A percentile compares a stretch with the other conserved stretches of the same genome.
Evolutionary conservation across 2,888 invertebrate genomes (phyloP).

Genomic region (Cheilosia grossa): DNA sequence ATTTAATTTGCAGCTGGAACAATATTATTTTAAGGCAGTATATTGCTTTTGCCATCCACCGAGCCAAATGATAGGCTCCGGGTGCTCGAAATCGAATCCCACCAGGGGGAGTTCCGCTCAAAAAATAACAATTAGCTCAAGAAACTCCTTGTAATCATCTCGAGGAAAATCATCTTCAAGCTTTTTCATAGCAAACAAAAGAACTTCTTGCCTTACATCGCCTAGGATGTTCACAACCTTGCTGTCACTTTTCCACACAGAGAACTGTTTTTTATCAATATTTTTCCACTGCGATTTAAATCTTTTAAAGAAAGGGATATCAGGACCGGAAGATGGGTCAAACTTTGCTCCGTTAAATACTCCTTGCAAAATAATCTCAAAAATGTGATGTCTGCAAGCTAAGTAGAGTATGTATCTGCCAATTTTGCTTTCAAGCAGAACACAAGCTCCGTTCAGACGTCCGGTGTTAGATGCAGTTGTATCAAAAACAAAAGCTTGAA

Average conservation of each 20-base stretch:
- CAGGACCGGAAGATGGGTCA: slow-evolving; percentile 16
- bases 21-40: slow-evolving; percentile 54
- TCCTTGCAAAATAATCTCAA: slow-evolving; percentile 30
- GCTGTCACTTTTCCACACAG: not conserved
- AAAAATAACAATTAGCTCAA: slow-evolving; percentile 24
- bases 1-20: slow-evolving; percentile 43
- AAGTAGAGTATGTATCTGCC: too few relatives aligned
- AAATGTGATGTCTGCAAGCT: too few relatives aligned
- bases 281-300: slow-evolving; percentile 19
- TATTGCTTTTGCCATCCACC: slow-evolving; percentile 57
- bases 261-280: slow-evolving; percentile 8
- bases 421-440: slow-evolving; percentile 9
- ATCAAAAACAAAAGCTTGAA: slow-evolving; percentile 28
- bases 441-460: slow-evolving; percentile 27
- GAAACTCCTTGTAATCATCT: slow-evolving; percentile 24
- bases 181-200: slow-evolving; percentile 7
- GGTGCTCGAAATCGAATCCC: slow-evolving; percentile 26
- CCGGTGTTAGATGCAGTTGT: slow-evolving; percentile 36
- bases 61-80: slow-evolving; percentile 20
- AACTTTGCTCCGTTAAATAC: too few relatives aligned
- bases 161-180: slow-evolving; percentile 13
- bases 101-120: slow-evolving; percentile 18
- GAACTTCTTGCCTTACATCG: slow-evolving; percentile 21
- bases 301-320: slow-evolving; percentile 22
- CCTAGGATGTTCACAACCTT: slow-evolving; percentile 7